These are phyloP conservation scores for Eudyptes chrysolophus DNA, from an alignment of 2,113 vertebrate genomes.

Conservation along the genomic window DNA sequence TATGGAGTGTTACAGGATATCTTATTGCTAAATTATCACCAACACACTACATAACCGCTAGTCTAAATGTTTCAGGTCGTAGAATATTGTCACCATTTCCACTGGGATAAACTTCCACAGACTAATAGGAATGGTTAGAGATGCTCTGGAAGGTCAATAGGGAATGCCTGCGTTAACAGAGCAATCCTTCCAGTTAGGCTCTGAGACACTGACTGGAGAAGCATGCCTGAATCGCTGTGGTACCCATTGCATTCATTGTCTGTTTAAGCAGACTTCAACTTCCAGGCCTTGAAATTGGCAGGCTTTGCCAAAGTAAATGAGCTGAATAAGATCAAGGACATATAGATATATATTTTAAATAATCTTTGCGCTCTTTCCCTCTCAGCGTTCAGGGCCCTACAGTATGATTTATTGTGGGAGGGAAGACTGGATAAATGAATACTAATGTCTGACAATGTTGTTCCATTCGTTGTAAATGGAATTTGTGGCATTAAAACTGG, in stretches of 20 bases:
- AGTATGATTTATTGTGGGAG: not conserved
- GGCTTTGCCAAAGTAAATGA: not conserved
- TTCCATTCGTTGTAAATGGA: constrained; percentile 29
- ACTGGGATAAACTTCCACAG: not conserved
- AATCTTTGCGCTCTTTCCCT: not conserved
- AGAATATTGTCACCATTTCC: not conserved
- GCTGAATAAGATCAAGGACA: constrained; percentile 44
- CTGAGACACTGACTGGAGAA: not conserved
- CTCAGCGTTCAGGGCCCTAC: not conserved
- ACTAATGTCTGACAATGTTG: constrained; percentile 2
- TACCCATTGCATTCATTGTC: not conserved
- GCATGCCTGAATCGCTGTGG: not conserved
- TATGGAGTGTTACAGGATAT: not conserved
- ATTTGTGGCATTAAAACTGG: constrained; percentile 51
- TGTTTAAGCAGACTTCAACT: not conserved
- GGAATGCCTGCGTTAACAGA: not conserved
- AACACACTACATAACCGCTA: not conserved
- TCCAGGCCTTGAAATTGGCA: not conserved
- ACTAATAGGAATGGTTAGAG: not conserved
- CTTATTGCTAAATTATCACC: not conserved
- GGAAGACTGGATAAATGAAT: not conserved
- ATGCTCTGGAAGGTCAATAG: not conserved
- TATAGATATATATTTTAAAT: not conserved
- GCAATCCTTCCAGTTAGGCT: not conserved
- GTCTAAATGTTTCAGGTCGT: not conserved